These are phyloP conservation scores for Panthera leo DNA, from an alignment of 2,113 vertebrate species.

Conservation along the genomic window DNA sequence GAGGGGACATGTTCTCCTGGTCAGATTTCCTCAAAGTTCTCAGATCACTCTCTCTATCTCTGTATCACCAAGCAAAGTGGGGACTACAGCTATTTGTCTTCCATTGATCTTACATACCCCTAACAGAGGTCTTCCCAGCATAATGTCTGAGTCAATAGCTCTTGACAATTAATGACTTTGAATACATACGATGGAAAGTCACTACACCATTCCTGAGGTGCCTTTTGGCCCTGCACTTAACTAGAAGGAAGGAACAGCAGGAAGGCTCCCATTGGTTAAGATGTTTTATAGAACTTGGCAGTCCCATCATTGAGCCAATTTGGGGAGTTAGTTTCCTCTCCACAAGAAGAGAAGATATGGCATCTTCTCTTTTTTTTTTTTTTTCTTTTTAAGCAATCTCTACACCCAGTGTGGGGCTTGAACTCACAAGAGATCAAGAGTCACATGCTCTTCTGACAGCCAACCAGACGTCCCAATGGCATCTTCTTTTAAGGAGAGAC, in stretches of 20 bases:
- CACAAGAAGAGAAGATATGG: not conserved
- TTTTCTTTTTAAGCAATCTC: not conserved
- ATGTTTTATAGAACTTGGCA: not conserved
- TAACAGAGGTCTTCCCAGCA: not conserved
- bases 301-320: not conserved
- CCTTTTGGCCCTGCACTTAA: not conserved
- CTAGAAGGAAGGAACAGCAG: not conserved
- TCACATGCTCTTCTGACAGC: not conserved
- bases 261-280: not conserved
- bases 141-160: not conserved
- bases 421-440: not conserved
- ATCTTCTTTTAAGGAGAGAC: not conserved
- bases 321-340: not conserved
- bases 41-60: not conserved
- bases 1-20: not conserved
- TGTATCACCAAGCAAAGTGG: not conserved
- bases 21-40: not conserved
- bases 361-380: not conserved
- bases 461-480: not conserved
- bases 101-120: not conserved
- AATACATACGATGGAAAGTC: not conserved
- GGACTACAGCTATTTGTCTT: not conserved
- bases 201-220: not conserved
- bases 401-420: not conserved
- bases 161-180: not conserved